Conservation (phyloP, 2,888 invertebrate species). For the Salticus scenicus region DNA sequence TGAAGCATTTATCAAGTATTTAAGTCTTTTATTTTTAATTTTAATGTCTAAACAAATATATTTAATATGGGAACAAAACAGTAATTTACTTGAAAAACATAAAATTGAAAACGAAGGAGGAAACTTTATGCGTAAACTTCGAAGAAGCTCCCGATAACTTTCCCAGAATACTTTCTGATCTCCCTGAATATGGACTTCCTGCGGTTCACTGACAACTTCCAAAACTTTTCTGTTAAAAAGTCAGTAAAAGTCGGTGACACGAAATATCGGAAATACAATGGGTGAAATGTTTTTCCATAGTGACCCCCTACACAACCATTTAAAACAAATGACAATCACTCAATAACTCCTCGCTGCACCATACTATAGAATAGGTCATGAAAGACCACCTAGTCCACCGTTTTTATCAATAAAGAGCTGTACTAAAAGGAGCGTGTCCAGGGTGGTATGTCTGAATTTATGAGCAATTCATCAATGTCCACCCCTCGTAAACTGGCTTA, state of each 20-base stretch:
- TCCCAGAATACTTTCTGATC: background rate
- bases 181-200: background rate
- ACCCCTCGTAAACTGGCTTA: constrained; percentile 18
- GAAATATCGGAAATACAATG: background rate
- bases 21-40: no score
- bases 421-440: constrained; percentile 27
- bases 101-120: no score
- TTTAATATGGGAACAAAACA: no score
- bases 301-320: constrained; percentile 33
- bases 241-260: background rate
- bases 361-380: background rate
- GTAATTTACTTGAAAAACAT: no score
- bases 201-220: background rate
- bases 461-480: constrained; percentile 21
- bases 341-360: constrained; percentile 22
- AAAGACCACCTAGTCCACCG: constrained; percentile 34
- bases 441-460: background rate
- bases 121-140: no score
- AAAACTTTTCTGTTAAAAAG: background rate
- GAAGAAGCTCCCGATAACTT: background rate
- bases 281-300: background rate
- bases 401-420: background rate
- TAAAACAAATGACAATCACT: constrained; percentile 27
- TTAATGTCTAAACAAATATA: no score
- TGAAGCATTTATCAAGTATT: no score